Base-by-base conservation (phyloP, 64 coral and sea anemone genomes). In the Astreopora myriophthalma region DNA sequence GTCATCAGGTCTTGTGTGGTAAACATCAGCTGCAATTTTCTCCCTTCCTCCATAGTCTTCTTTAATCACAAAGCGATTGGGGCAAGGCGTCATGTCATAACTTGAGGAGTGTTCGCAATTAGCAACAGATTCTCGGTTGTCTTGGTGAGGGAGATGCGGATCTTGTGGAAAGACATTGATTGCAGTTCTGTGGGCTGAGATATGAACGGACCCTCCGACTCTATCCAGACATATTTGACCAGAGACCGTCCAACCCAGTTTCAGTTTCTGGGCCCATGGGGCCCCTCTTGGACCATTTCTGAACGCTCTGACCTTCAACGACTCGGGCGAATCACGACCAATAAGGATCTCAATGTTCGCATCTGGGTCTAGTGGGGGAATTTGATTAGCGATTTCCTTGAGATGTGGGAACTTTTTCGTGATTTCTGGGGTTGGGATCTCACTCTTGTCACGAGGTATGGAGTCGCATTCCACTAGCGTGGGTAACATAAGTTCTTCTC, bases 201-300 rank as follows among this genome's bases (percentile, higher is more conserved):
- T 44, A 42, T 71, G 35, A 6, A 39, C 70, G 3, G 60, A 72
- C 34, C 86, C 71, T 29, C 39, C 86, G 29, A 34, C 33, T 61
- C 74, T 89, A n/a, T 89, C 86, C 34, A 89, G 71, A 11, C 86
- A 89, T 24, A 89, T 52, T 77, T 89, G 86, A 14, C 86, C 86
- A 40, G 86, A 77, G 6, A 89, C 29, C 30, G 71, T 89, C 86
- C 86, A 89, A 22, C 86, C 86, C 14, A 89, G 71, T 30, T 34
- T 57, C 19, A 76, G 86, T 51, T 61, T 61, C 65, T 89, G 86
- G 31, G 72, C 86, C 86, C 71, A 76, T 89, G 70, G 69, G 26
- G 48, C 30, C 13, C 44, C 70, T 62, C 12, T 74, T 32, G 85
- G 69, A 1, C 85, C 85, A 55, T 88, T 88, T 13, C 22, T 79